Evolutionary conservation across 1,140 invertebrate genomes (phyloP), one percentile per base, ranked within the genome.

Genomic region (Drosophila leontia): DNA sequence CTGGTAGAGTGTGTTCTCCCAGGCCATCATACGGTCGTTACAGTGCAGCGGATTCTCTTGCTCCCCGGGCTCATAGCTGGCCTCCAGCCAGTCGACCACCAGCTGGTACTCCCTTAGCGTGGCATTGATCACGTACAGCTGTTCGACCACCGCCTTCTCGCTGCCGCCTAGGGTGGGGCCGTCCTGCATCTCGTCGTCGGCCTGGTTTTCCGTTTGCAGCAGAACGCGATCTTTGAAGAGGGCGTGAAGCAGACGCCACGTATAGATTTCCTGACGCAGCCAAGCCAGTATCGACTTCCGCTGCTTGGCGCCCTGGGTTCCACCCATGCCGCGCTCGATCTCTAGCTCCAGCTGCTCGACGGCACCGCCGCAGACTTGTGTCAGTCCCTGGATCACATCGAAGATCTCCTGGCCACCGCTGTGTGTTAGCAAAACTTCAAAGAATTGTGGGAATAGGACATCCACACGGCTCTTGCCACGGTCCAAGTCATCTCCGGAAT

Each of bases 41-140:
- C 96, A 95, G 77, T 96, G 95, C 13, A 96, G 93, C 41, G 95
- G 94, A 47, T 94, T 94, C 51, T 94, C 94, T 60, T 94, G 94
- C 41, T 95, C 95, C 79, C 95, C 94, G 83, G 95, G 94, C 85
- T 98, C 96, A 19, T 95, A 93, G 93, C 96, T 97, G 56, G 95
- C 95, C 93, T 99, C 98, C 35, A 99, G 92, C 98, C 98, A 99
- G 92, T 99, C 98, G 19, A 99, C 96, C 37, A 99, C 95, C 50
- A 98, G 91, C 92, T 98, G 97, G 86, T 96, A 95, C 93, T 97
- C 95, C 68, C 97, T 93, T 11, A 98, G 92, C 29, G 95, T 94
- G 19, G 94, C 92, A 86, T 97, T 96, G 75, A 92, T 92, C 83
- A 91, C 80, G 70, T 94, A 94, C 61, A 94, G 59, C 61, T 90